Percentiles rank a stretch among this genome's conserved stretches.
Conservation (phyloP, 2,797 vertebrate genomes). For the Sebastes taczanowskii region DNA sequence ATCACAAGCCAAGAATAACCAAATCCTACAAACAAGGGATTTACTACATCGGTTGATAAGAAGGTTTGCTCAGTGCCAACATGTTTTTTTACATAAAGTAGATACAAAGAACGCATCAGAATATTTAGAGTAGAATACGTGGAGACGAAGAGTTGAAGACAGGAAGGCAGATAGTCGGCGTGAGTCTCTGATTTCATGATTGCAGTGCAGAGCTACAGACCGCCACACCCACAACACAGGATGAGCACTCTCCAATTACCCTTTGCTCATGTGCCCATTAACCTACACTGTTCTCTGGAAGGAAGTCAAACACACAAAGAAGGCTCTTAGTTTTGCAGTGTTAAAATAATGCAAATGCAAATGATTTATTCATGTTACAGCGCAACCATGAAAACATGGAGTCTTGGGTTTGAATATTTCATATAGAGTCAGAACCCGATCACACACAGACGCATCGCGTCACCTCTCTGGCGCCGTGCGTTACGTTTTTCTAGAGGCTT, state of each 20-base stretch:
- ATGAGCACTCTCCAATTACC: conserved; percentile 32
- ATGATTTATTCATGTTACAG: too few relatives aligned
- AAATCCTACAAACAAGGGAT: conserved; percentile 7
- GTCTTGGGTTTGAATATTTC: too few relatives aligned
- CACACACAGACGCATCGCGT: too few relatives aligned
- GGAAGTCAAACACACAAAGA: neutral
- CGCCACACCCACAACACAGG: conserved; percentile 57
- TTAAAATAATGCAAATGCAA: too few relatives aligned
- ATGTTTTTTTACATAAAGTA: neutral
- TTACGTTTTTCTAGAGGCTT: too few relatives aligned
- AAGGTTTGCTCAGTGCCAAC: neutral
- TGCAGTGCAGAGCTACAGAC: conserved; percentile 62
- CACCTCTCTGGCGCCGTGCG: too few relatives aligned
- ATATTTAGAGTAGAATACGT: neutral
- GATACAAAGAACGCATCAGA: neutral
- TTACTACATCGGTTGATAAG: conserved; percentile 5
- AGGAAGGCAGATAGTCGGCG: neutral
- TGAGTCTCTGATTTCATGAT: conserved; percentile 53
- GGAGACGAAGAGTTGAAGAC: neutral
- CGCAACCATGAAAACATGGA: too few relatives aligned
- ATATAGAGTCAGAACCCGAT: too few relatives aligned
- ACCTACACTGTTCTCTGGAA: neutral
- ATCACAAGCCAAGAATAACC: neutral
- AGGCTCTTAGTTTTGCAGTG: too few relatives aligned
- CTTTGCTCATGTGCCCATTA: neutral